phyloP scores from a whole-genome alignment of 2,797 vertebrate species.

The Natrix natrix region DNA sequence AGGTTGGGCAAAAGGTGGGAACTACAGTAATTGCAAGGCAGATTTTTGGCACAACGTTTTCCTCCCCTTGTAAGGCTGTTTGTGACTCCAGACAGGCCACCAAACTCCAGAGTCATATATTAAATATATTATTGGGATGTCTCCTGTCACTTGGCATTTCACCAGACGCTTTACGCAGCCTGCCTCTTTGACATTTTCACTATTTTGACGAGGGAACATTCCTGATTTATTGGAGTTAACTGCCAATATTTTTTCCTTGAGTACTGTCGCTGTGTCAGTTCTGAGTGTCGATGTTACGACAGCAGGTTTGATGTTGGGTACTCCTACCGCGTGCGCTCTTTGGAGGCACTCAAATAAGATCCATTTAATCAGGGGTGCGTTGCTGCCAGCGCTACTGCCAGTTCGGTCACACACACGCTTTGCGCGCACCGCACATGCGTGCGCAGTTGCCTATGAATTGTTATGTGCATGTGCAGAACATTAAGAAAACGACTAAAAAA shows the following conservation, averaged over 20 bases:
- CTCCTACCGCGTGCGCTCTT: constrained; percentile 10
- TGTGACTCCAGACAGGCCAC: not conserved
- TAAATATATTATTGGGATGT: constrained; percentile 1
- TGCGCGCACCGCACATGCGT: too few species aligned
- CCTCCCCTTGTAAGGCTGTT: not conserved
- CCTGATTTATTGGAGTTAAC: constrained; percentile 41
- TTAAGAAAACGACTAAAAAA: too few species aligned
- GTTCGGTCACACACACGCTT: too few species aligned
- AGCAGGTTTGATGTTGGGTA: constrained; percentile 19
- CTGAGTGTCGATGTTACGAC: constrained; percentile 32
- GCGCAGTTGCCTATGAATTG: too few species aligned
- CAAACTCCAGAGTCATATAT: not conserved
- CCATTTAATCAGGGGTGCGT: not conserved
- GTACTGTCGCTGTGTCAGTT: constrained; percentile 39
- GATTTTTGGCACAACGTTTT: not conserved
- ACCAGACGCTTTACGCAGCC: constrained; percentile 9
- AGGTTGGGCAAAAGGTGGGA: not conserved
- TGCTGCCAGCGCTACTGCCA: too few species aligned
- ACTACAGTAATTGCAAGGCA: not conserved
- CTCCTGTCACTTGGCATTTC: constrained; percentile 19
- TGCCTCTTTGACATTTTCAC: constrained; percentile 26
- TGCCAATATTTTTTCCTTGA: constrained; percentile 54
- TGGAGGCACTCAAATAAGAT: constrained; percentile 27
- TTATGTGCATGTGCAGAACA: too few species aligned
- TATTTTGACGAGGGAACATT: constrained; percentile 29